phyloP scores from a whole-genome alignment of 2,888 invertebrate species.

The Blastobasis adustella region DNA sequence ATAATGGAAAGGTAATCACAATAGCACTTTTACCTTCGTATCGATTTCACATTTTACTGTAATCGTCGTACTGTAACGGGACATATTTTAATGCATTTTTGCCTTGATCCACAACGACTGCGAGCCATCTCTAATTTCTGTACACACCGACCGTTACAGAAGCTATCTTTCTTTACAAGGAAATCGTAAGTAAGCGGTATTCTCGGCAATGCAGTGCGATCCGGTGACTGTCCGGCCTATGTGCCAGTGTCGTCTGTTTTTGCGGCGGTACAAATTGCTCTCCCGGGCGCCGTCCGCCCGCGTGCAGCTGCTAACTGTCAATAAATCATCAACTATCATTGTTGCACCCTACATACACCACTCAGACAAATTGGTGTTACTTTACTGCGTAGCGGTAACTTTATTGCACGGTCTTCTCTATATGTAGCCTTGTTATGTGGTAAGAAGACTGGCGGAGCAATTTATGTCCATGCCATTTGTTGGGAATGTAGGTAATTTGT shows the following conservation, averaged over 20 bases:
- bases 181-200: conserved; percentile 11
- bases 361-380: conserved; percentile 14
- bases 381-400: conserved; percentile 7
- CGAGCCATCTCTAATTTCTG: too few relatives aligned
- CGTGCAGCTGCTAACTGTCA: conserved; percentile 41
- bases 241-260: conserved; percentile 39
- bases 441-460: conserved; percentile 1
- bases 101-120: too few relatives aligned
- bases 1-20: conserved; percentile 14
- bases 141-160: too few relatives aligned
- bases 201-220: conserved; percentile 10
- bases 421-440: neutral
- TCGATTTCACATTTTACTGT: conserved; percentile 3
- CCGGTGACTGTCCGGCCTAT: conserved; percentile 10
- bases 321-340: conserved; percentile 45
- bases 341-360: conserved; percentile 15
- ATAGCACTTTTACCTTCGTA: conserved; percentile 9
- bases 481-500: neutral
- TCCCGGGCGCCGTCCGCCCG: conserved; percentile 32
- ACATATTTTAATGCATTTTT: neutral
- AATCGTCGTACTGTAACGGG: neutral
- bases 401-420: conserved; percentile 1
- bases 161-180: conserved; percentile 14
- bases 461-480: neutral
- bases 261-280: conserved; percentile 43